phyloP scores from a whole-genome alignment of 2,113 vertebrate genomes.

The Ictidomys tridecemlineatus region DNA sequence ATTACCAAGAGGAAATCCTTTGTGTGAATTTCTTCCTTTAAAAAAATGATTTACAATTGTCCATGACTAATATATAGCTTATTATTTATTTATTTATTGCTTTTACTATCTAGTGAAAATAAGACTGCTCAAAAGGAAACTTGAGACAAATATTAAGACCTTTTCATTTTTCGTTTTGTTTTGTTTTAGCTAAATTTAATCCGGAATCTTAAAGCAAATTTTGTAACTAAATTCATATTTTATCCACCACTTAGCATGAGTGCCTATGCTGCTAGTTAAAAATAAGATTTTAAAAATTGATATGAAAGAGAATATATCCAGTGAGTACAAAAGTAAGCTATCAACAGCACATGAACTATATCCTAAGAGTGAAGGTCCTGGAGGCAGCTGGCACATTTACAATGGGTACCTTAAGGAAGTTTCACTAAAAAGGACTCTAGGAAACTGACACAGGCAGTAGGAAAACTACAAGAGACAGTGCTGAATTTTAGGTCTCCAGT shows the following conservation, averaged over 20 bases:
- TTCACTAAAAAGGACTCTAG: background rate
- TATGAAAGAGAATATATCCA: background rate
- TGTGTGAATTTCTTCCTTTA: background rate
- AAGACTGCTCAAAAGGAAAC: background rate
- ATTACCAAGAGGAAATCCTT: background rate
- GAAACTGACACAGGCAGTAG: background rate
- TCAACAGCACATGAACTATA: fast-evolving
- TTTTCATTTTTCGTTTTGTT: background rate
- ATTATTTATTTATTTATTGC: background rate
- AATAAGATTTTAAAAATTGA: background rate
- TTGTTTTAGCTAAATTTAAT: background rate
- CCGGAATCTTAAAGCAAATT: background rate
- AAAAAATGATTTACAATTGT: background rate
- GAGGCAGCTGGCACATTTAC: background rate
- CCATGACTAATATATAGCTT: background rate
- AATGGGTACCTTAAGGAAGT: background rate
- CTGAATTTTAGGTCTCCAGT: background rate
- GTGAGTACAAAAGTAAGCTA: background rate
- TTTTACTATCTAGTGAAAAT: conserved; percentile 26
- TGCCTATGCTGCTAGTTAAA: background rate
- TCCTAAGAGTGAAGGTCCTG: background rate
- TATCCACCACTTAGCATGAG: background rate
- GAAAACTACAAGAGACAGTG: background rate
- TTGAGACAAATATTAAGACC: background rate
- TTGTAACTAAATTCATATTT: background rate